Percentiles rank a stretch among this genome's conserved stretches.
These are phyloP conservation scores for Dioctria rufipes DNA, from an alignment of 2,888 invertebrate genomes.

Conservation along the genomic window DNA sequence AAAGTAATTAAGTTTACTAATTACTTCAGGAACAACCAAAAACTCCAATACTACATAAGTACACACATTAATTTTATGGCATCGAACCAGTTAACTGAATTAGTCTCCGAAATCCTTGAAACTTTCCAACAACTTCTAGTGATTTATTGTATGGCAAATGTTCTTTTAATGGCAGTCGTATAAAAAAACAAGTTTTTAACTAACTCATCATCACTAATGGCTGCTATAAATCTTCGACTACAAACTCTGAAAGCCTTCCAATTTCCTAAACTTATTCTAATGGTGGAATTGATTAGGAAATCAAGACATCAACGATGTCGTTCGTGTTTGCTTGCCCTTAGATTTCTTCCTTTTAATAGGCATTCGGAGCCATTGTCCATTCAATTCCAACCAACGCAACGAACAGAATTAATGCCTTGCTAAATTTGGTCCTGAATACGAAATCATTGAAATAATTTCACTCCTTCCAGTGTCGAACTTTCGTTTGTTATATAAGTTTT, in stretches of 20 bases:
- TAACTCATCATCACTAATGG: constrained; percentile 43
- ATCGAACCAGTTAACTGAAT: constrained; percentile 3
- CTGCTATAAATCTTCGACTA: constrained; percentile 11
- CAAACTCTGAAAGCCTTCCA: constrained; percentile 9
- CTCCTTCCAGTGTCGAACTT: background rate
- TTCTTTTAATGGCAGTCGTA: constrained; percentile 28
- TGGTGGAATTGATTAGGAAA: constrained; percentile 37
- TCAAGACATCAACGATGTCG: background rate
- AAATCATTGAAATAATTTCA: constrained; percentile 26
- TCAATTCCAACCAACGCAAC: background rate
- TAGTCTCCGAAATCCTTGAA: background rate
- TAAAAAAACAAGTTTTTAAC: constrained; percentile 43
- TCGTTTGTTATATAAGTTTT: background rate
- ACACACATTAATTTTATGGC: constrained; percentile 12
- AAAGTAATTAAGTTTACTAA: too few relatives aligned
- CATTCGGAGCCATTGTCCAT: constrained; percentile 19
- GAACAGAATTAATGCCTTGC: constrained; percentile 25
- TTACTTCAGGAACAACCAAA: too few relatives aligned
- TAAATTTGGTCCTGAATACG: constrained; percentile 25
- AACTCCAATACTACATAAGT: background rate
- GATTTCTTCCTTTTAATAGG: background rate
- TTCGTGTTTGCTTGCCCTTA: background rate
- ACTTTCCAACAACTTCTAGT: constrained; percentile 20
- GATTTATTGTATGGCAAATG: constrained; percentile 38
- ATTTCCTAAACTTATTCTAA: constrained; percentile 35